These are phyloP conservation scores for Carabus problematicus DNA, from an alignment of 2,888 invertebrate genomes.

Conservation along the genomic window DNA sequence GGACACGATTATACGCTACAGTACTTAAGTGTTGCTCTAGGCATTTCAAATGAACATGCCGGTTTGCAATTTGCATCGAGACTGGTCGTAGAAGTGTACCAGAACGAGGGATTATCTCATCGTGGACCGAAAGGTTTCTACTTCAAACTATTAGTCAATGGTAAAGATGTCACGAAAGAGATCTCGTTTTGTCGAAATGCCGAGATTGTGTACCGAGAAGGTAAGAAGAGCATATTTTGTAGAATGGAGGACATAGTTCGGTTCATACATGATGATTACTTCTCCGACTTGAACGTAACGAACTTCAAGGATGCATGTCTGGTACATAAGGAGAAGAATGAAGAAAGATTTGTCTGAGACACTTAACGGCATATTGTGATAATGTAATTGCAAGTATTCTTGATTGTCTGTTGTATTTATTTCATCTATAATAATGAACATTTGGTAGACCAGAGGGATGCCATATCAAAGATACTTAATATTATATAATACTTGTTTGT, in stretches of 20 bases:
- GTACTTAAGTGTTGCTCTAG: constrained; percentile 81
- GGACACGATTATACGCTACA: constrained; percentile 93
- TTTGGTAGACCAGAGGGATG: too few species aligned
- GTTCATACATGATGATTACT: constrained; percentile 88
- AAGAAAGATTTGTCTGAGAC: constrained; percentile 14
- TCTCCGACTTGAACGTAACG: constrained; percentile 81
- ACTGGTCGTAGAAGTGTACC: constrained; percentile 87
- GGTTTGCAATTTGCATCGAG: constrained; percentile 87
- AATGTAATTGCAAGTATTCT: background rate
- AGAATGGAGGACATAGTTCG: constrained; percentile 87
- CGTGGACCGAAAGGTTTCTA: constrained; percentile 71
- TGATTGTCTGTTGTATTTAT: too few species aligned
- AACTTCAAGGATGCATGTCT: constrained; percentile 86
- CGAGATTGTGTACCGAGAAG: constrained; percentile 63
- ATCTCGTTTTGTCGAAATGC: constrained; percentile 79
- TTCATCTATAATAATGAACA: too few species aligned
- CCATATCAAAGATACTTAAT: too few species aligned
- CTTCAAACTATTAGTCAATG: constrained; percentile 85
- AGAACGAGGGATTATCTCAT: constrained; percentile 63
- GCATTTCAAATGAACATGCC: constrained; percentile 69
- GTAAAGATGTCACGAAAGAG: constrained; percentile 82
- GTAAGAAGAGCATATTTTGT: constrained; percentile 71
- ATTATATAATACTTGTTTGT: background rate
- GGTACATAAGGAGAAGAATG: constrained; percentile 42
- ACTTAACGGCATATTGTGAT: constrained; percentile 12